Conservation (phyloP, 2,797 vertebrate species). For the Rhodeus uyekii region DNA sequence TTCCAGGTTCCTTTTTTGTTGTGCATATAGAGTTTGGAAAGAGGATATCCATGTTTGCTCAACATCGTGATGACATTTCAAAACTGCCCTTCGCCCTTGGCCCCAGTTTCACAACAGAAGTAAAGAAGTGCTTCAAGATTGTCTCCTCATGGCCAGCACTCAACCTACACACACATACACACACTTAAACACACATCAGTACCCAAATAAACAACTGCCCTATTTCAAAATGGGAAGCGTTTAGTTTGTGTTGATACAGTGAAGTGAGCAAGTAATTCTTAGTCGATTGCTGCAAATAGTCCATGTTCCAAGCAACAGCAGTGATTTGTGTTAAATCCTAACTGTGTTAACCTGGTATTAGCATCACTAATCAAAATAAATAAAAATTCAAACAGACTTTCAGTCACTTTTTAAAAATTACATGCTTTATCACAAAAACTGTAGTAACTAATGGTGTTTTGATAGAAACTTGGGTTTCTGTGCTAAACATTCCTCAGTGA, state of each 20-base stretch:
- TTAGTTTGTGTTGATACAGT: not conserved
- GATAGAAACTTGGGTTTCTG: not conserved
- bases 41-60: constrained; percentile 49
- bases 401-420: not conserved
- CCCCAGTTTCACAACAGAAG: constrained; percentile 46
- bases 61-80: constrained; percentile 48
- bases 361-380: not conserved
- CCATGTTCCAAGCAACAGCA: not conserved
- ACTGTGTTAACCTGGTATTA: not conserved
- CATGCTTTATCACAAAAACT: not conserved
- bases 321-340: not conserved
- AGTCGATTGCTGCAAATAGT: not conserved
- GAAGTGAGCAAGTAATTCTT: not conserved
- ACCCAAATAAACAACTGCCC: constrained; percentile 15
- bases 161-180: constrained; percentile 20
- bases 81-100: constrained; percentile 27
- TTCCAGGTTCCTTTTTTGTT: constrained; percentile 46
- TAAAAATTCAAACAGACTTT: not conserved
- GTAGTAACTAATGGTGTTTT: not conserved
- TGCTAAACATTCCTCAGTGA: not conserved
- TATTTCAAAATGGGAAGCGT: constrained; percentile 24
- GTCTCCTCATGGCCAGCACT: constrained; percentile 21
- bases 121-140: constrained; percentile 24
- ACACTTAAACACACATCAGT: not conserved
- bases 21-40: constrained; percentile 39